Evolutionary conservation across 2,797 vertebrate genomes (phyloP).

Genomic region (Diplodus puntazzo): DNA sequence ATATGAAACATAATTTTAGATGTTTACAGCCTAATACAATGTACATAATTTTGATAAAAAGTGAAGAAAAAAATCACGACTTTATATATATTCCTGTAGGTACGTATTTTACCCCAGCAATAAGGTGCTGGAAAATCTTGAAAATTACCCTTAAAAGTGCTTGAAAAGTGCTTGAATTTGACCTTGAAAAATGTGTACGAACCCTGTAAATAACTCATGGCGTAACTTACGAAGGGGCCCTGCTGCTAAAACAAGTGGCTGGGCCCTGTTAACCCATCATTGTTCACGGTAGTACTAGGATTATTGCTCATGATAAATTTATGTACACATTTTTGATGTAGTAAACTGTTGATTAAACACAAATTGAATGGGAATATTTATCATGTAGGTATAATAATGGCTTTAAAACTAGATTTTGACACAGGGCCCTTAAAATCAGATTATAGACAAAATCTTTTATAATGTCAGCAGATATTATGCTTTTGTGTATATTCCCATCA

Average conservation of each 20-base stretch:
- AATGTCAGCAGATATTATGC: background rate
- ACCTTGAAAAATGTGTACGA: too few relatives aligned
- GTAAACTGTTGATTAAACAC: background rate
- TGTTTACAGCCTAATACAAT: too few relatives aligned
- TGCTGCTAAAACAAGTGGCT: background rate
- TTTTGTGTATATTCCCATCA: background rate
- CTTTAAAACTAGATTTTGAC: background rate
- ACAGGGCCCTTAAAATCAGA: background rate
- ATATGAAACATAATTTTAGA: too few relatives aligned
- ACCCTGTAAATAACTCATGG: slow-evolving; percentile 10
- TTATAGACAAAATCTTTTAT: background rate
- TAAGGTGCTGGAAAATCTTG: too few relatives aligned
- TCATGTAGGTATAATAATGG: background rate
- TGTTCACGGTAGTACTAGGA: background rate
- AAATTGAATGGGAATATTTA: background rate
- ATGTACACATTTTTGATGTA: background rate
- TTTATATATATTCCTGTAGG: too few relatives aligned
- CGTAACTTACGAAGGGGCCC: background rate
- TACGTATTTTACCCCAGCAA: too few relatives aligned
- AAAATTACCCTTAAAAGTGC: too few relatives aligned
- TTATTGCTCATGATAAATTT: background rate
- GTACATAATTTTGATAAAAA: too few relatives aligned
- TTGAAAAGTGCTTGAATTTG: too few relatives aligned
- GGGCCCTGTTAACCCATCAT: background rate
- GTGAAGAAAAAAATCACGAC: too few relatives aligned